Percentiles rank a stretch among this genome's conserved stretches.
These are phyloP conservation scores for Rhabdophis nuchalis DNA, from an alignment of 2,797 vertebrate species.

Conservation along the genomic window DNA sequence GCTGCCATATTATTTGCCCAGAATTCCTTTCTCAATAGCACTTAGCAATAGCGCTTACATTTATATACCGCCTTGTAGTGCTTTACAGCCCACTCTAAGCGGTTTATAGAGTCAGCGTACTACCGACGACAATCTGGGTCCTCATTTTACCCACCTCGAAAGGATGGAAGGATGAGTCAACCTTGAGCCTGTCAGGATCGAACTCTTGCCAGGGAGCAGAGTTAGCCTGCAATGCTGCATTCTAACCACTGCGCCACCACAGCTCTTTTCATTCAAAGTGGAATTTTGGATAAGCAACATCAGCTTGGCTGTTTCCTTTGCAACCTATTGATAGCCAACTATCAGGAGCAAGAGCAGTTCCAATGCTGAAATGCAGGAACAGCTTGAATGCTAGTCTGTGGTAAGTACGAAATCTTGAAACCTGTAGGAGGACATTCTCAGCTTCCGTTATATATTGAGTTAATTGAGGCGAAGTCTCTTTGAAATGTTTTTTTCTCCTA, in stretches of 20 bases:
- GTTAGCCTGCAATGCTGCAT: not conserved
- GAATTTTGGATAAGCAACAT: not conserved
- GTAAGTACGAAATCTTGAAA: not conserved
- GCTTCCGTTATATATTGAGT: not conserved
- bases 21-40: not conserved
- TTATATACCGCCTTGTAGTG: not conserved
- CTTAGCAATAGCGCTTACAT: not conserved
- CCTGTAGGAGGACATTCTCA: not conserved
- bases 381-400: not conserved
- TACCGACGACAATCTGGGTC: not conserved
- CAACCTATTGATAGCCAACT: not conserved
- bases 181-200: not conserved
- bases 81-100: not conserved
- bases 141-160: not conserved
- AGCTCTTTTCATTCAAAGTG: not conserved
- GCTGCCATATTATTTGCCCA: not conserved
- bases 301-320: not conserved
- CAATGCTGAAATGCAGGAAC: not conserved
- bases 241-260: accelerated
- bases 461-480: not conserved
- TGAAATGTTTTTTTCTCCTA: not conserved
- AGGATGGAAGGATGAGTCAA: not conserved
- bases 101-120: not conserved
- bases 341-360: not conserved
- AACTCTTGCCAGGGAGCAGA: not conserved